Evolutionary conservation across 1,140 invertebrate genomes (phyloP).

Genomic region (Drosophila ambigua): DNA sequence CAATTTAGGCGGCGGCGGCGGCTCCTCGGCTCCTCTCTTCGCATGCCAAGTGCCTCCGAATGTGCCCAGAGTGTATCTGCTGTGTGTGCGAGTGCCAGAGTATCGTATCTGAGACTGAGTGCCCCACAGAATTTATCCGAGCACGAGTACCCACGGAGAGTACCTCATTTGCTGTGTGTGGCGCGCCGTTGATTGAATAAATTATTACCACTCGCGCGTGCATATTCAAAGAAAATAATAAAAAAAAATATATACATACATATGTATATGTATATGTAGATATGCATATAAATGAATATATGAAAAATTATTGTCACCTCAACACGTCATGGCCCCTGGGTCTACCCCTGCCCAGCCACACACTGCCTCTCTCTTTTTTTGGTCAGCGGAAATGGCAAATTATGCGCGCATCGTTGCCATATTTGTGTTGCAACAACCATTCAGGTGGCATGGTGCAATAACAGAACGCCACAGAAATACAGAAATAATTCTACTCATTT

Average conservation of each 20-base stretch:
- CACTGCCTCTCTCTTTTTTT: slow-evolving; percentile 12
- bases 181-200: slow-evolving; percentile 77
- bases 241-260: slow-evolving; percentile 15
- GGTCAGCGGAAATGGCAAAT: slow-evolving; percentile 72
- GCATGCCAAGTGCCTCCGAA: slow-evolving; percentile 35
- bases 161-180: slow-evolving; percentile 46
- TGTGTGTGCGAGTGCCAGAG: slow-evolving; percentile 9
- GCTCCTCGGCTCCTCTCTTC: slow-evolving; percentile 23
- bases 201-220: slow-evolving; percentile 76
- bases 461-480: not conserved
- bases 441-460: not conserved
- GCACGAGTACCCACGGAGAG: slow-evolving; percentile 23
- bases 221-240: slow-evolving; percentile 52
- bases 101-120: not conserved
- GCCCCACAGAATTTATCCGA: not conserved
- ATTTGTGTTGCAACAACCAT: slow-evolving; percentile 32
- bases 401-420: slow-evolving; percentile 66
- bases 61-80: not conserved
- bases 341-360: not conserved
- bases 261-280: not conserved
- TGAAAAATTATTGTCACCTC: slow-evolving; percentile 37
- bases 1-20: slow-evolving; percentile 61
- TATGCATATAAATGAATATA: slow-evolving; percentile 29
- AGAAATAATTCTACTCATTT: not conserved
- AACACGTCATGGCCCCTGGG: slow-evolving; percentile 13